Conservation (phyloP, 2,888 invertebrate genomes). For the Cheilosia pagana region DNA sequence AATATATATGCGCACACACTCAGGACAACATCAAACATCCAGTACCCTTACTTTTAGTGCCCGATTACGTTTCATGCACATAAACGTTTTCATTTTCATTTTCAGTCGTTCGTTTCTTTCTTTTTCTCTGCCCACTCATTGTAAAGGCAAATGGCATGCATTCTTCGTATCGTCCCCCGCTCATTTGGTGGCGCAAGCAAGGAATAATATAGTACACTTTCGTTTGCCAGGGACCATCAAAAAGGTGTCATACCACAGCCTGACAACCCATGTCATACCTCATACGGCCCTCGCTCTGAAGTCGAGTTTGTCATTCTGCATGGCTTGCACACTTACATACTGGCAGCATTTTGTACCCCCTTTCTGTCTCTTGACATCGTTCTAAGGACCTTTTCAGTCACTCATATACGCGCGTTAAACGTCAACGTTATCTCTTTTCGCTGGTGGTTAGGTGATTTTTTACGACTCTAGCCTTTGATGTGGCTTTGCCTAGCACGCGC, state of each 20-base stretch:
- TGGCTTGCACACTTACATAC: slow-evolving; percentile 43
- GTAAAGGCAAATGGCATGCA: slow-evolving; percentile 35
- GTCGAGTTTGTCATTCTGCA: slow-evolving; percentile 49
- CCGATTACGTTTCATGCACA: slow-evolving; percentile 70
- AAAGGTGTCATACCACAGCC: slow-evolving; percentile 56
- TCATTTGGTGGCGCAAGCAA: slow-evolving; percentile 59
- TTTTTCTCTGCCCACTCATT: slow-evolving; percentile 29
- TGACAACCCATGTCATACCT: slow-evolving; percentile 16
- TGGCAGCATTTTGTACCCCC: slow-evolving; percentile 49
- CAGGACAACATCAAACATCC: slow-evolving; percentile 61
- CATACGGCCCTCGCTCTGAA: neutral
- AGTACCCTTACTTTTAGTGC: slow-evolving; percentile 46
- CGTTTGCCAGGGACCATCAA: slow-evolving; percentile 33
- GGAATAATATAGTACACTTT: slow-evolving; percentile 60
- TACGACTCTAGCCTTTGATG: slow-evolving; percentile 3
- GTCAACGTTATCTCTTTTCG: slow-evolving; percentile 11
- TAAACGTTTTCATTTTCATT: slow-evolving; percentile 72
- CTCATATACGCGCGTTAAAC: slow-evolving; percentile 41
- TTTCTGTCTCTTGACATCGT: slow-evolving; percentile 68
- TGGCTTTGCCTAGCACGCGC: neutral
- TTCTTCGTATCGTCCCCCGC: slow-evolving; percentile 9
- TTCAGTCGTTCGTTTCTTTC: slow-evolving; percentile 24
- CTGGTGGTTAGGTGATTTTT: slow-evolving; percentile 6
- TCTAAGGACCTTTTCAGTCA: slow-evolving; percentile 55
- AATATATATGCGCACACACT: slow-evolving; percentile 1